Conservation (phyloP, 2,113 vertebrate species). For the Pteruthius melanotis region DNA sequence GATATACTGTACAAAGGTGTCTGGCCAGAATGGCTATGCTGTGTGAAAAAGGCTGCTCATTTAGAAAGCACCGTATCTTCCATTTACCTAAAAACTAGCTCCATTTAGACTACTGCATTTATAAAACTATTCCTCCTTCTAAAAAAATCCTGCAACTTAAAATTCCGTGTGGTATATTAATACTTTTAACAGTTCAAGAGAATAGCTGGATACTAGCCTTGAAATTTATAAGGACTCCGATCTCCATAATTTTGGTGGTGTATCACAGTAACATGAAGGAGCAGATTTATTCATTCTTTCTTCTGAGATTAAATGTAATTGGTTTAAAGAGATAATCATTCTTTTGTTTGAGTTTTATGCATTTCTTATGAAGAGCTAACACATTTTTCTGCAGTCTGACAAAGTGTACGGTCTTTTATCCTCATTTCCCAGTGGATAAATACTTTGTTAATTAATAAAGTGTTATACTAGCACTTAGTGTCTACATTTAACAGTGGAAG, state of each 20-base stretch:
- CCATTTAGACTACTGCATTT: background rate
- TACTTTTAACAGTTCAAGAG: background rate
- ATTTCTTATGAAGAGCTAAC: constrained; percentile 78
- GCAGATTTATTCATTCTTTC: constrained; percentile 72
- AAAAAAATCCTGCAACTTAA: background rate
- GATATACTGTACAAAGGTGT: background rate
- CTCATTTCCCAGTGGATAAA: constrained; percentile 79
- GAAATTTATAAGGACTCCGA: constrained; percentile 45
- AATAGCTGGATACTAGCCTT: constrained; percentile 20
- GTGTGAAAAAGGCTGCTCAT: background rate
- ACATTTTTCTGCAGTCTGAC: constrained; percentile 74
- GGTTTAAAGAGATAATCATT: constrained; percentile 77
- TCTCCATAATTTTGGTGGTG: constrained; percentile 44
- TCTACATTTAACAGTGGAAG: constrained; percentile 72
- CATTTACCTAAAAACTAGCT: background rate
- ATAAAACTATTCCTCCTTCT: background rate
- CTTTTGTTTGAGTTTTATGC: constrained; percentile 79
- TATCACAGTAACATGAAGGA: constrained; percentile 59
- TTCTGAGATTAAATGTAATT: constrained; percentile 79
- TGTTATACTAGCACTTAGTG: constrained; percentile 76
- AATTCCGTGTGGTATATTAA: background rate
- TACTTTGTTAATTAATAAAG: constrained; percentile 82
- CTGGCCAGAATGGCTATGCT: background rate
- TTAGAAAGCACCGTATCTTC: background rate
- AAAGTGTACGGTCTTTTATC: constrained; percentile 73